Evolutionary conservation across 1,140 invertebrate genomes (phyloP).

Genomic region (Drosophila varians): DNA sequence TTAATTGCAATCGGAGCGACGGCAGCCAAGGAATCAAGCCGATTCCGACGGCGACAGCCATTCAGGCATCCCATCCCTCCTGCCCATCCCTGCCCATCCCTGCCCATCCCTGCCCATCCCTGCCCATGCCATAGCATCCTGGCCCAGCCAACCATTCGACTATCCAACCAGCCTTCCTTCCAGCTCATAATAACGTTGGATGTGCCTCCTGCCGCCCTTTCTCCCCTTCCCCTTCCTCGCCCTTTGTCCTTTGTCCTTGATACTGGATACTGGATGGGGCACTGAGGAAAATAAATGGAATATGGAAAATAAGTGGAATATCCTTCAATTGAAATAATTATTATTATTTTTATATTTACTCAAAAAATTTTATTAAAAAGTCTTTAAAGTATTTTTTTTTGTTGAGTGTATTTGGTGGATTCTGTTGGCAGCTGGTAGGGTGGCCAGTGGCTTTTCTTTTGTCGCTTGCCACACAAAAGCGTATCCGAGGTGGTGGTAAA

Average conservation of each 20-base stretch:
- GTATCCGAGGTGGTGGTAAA: neutral
- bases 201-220: neutral
- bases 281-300: conserved; percentile 6
- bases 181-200: conserved; percentile 34
- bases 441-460: conserved; percentile 46
- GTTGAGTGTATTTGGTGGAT: conserved; percentile 3
- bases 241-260: neutral
- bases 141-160: no score
- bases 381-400: no score
- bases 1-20: conserved; percentile 65
- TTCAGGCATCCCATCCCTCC: no score
- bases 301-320: no score
- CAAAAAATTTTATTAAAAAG: no score
- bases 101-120: no score
- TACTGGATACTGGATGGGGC: conserved; percentile 6
- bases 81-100: no score
- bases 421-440: conserved; percentile 2
- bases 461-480: conserved; percentile 40
- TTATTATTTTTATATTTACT: no score
- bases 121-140: no score
- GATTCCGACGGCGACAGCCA: conserved; percentile 9
- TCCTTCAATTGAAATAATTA: no score
- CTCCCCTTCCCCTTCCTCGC: neutral
- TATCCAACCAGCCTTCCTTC: neutral
- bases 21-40: conserved; percentile 34